Conservation (phyloP, 2,888 invertebrate species). For the Omphaloscelis lunosa region DNA sequence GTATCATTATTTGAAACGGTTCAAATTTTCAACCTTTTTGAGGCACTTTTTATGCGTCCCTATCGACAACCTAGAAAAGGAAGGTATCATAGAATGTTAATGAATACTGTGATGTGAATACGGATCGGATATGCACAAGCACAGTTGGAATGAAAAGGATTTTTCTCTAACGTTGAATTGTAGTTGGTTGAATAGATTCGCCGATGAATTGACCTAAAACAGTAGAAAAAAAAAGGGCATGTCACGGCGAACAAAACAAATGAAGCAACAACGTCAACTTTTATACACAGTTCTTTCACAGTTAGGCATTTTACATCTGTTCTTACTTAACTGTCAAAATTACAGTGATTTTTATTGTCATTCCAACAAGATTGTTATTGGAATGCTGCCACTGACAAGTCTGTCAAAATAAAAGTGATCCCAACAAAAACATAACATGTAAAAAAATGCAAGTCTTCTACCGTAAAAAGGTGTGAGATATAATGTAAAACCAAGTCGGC, state of each 20-base stretch:
- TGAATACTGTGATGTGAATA: not conserved
- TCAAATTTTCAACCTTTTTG: not conserved
- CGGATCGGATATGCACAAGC: conserved; percentile 5
- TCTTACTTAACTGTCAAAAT: not conserved
- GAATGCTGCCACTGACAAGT: not conserved
- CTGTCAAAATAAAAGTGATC: not conserved
- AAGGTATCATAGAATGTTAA: not conserved
- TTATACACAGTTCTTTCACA: not conserved
- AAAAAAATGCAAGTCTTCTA: no score
- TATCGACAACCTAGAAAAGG: not conserved
- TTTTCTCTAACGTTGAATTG: conserved; percentile 3
- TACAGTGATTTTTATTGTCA: not conserved
- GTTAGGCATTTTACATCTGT: not conserved
- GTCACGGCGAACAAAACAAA: not conserved
- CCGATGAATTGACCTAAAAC: not conserved
- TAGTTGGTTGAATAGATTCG: not conserved
- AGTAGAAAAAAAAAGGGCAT: not conserved
- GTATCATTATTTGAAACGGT: conserved; percentile 3
- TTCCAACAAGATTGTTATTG: not conserved
- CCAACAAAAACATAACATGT: no score
- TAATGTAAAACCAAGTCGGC: no score
- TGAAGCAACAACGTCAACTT: not conserved
- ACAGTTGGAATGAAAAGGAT: conserved; percentile 8
- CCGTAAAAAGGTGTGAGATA: no score
- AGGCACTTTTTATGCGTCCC: not conserved